Percentiles rank a stretch among this genome's conserved stretches.
These are phyloP conservation scores for Laspeyria flexula DNA, from an alignment of 2,888 invertebrate genomes.

Conservation along the genomic window DNA sequence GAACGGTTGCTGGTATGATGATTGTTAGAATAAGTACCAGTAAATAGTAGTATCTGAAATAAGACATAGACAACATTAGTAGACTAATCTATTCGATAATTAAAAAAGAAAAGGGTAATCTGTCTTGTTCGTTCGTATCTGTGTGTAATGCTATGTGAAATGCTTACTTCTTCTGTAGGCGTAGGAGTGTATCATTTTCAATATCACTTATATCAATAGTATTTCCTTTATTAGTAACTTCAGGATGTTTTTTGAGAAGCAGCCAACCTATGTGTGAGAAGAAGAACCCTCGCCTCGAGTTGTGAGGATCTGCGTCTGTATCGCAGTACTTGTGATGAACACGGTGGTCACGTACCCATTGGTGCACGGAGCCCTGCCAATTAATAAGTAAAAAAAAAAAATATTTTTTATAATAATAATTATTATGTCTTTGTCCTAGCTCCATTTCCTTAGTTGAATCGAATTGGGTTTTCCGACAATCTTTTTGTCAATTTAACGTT, in stretches of 20 bases:
- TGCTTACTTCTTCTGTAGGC: conserved; percentile 11
- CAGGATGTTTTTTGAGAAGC: conserved; percentile 91
- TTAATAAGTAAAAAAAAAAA: no score
- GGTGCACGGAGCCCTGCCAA: conserved; percentile 86
- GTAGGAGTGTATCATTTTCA: conserved; percentile 6
- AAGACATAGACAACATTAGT: neutral
- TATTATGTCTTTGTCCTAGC: no score
- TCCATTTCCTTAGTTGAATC: no score
- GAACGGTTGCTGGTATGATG: conserved; percentile 7
- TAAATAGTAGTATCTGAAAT: conserved; percentile 8
- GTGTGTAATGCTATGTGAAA: no score
- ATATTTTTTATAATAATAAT: no score
- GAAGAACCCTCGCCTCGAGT: conserved; percentile 95
- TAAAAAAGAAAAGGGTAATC: no score
- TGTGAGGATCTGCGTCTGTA: conserved; percentile 96
- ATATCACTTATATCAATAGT: conserved; percentile 13
- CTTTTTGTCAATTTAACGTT: no score
- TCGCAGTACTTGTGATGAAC: conserved; percentile 92
- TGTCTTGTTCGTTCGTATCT: no score
- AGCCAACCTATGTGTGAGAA: conserved; percentile 98
- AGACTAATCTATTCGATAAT: no score
- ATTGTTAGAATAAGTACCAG: neutral
- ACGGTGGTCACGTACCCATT: conserved; percentile 21
- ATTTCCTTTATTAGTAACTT: neutral
- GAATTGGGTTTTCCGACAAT: no score